Percentiles rank a stretch among this genome's conserved stretches.
These are phyloP conservation scores for Cricetomys ansorgei DNA, from an alignment of 2,113 vertebrate species.

Conservation along the genomic window DNA sequence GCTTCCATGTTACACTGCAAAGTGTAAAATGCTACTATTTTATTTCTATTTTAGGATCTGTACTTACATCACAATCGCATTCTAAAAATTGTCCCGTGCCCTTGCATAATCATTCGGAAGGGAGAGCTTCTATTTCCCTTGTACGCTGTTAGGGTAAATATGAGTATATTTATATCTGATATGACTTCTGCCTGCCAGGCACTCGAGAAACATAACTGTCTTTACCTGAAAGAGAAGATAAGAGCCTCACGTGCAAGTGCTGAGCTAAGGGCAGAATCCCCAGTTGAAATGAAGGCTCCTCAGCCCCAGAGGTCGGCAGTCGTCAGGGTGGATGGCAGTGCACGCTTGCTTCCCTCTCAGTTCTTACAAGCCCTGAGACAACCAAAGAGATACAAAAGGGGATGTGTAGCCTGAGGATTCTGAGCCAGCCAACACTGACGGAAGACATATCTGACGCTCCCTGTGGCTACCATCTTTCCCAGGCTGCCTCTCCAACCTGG, in stretches of 20 bases:
- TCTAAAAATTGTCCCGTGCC: conserved; percentile 61
- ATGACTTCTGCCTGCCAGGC: conserved; percentile 24
- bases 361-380: not conserved
- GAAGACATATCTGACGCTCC: not conserved
- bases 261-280: not conserved
- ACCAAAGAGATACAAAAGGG: not conserved
- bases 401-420: not conserved
- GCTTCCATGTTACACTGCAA: conserved; percentile 73
- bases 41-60: conserved; percentile 72
- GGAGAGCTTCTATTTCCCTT: conserved; percentile 63
- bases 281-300: not conserved
- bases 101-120: conserved; percentile 66
- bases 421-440: not conserved
- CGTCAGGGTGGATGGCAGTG: not conserved
- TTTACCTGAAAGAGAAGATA: conserved; percentile 13
- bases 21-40: conserved; percentile 66
- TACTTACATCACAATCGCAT: conserved; percentile 67
- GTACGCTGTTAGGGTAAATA: conserved; percentile 53
- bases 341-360: not conserved
- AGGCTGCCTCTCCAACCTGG: not conserved
- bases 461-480: not conserved
- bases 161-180: not conserved
- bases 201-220: conserved; percentile 13
- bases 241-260: not conserved
- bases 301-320: not conserved